phyloP scores from a whole-genome alignment of 2,113 vertebrate genomes.

The Saiga tatarica region DNA sequence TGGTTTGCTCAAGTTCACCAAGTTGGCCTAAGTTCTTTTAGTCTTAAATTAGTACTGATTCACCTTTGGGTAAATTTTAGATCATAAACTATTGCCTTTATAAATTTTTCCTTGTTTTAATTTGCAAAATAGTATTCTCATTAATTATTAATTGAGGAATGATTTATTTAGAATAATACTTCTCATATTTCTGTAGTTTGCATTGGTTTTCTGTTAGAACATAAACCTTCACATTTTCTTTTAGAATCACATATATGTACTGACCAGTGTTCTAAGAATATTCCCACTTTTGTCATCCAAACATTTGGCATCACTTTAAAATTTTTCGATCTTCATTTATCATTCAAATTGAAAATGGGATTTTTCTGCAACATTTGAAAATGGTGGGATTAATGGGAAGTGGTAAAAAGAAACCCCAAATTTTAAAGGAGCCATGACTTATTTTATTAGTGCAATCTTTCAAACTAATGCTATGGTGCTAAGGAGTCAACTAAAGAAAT shows the following conservation, averaged over 20 bases:
- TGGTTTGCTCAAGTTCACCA: background rate
- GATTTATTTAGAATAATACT: background rate
- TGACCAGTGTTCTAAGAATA: background rate
- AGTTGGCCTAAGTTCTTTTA: background rate
- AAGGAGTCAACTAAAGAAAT: background rate
- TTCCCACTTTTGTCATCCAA: background rate
- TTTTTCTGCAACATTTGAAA: background rate
- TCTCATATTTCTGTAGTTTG: background rate
- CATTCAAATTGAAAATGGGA: background rate
- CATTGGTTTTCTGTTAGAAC: background rate
- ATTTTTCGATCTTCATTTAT: background rate
- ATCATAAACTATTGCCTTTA: background rate
- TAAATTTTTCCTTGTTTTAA: conserved; percentile 1
- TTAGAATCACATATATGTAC: background rate
- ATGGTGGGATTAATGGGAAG: background rate
- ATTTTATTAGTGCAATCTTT: background rate
- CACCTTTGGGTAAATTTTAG: background rate
- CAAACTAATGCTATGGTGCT: background rate
- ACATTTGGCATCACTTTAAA: background rate
- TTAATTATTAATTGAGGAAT: background rate
- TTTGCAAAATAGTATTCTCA: background rate
- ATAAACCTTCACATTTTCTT: background rate
- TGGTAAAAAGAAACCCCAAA: background rate
- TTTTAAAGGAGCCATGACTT: background rate
- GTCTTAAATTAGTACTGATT: background rate